Base-by-base conservation (phyloP, 2,888 invertebrate genomes). In the Agrotis exclamationis region DNA sequence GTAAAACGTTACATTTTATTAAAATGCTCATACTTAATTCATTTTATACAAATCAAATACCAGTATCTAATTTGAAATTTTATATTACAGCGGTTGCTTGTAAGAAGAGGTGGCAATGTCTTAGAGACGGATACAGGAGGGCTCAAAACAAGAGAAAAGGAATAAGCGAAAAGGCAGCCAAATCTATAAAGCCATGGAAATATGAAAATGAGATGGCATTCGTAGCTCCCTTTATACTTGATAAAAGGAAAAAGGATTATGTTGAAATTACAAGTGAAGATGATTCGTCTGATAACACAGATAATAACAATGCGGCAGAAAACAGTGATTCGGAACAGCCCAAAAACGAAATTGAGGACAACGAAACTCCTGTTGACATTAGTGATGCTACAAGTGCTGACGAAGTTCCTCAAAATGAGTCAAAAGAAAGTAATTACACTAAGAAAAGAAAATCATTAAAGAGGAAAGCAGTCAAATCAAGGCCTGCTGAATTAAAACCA, bases 51-150 rank as follows among this genome's bases (percentile, higher is more conserved):
- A 20, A 57, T 64, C 4, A 11, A 16, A 28, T 28, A 18, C 16
- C 16, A 39, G 11, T 39, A 39, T 2, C 39, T 39, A 39, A 11
- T 63, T 51, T 50, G 13, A 51, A 3, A 28, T n/a, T 22, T 65
- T n/a, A 16, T 33, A 33, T 66, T 16, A 16, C 66, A 66, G 68
- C 53, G 53, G 33, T 65, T 22, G 66, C 66, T 45, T 68, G 66
- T 22, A 66, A 47, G 45, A 53, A 47, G 22, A 45, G 45, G 3
- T 68, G 66, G 68, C 66, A 66, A 47, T 33, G 45, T 11, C 68
- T 68, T 4, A 45, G 66, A 68, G 66, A 66, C 18, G 51, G 65
- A 5, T 53, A 53, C 68, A 66, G 68, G 9, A 68, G 68, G 33
- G 45, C 66, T 13, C 16, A 33, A 16, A 68, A 68, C 16, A 66